phyloP scores from a whole-genome alignment of 2,113 vertebrate genomes.

The Forbesichthys agassizii region DNA sequence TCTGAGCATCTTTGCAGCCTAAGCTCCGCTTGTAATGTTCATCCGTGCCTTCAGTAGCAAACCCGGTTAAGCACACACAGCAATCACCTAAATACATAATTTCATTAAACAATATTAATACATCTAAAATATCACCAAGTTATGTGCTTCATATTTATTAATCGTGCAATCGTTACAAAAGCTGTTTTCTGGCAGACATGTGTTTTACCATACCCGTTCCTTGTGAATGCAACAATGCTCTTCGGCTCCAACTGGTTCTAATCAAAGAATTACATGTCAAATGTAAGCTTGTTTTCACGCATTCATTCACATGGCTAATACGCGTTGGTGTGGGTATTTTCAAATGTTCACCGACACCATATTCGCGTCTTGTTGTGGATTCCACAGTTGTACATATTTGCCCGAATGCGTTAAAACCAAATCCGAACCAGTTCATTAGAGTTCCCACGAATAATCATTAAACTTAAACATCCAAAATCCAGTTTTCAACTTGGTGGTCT shows the following conservation, averaged over 20 bases:
- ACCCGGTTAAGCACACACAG: constrained; percentile 68
- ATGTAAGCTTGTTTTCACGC: background rate
- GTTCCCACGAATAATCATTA: no score
- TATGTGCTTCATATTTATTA: no score
- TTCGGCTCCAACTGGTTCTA: constrained; percentile 73
- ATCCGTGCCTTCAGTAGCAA: constrained; percentile 9
- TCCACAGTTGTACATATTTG: constrained; percentile 57
- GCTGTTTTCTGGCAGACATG: background rate
- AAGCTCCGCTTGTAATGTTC: constrained; percentile 16
- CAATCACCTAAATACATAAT: constrained; percentile 36
- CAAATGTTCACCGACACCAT: background rate
- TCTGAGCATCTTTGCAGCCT: constrained; percentile 75
- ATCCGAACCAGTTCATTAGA: constrained; percentile 81
- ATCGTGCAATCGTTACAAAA: background rate
- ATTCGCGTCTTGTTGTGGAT: fast-evolving
- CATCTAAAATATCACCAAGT: no score
- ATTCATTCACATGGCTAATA: constrained; percentile 4
- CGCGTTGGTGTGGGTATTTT: constrained; percentile 57
- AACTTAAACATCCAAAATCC: no score
- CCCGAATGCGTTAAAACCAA: constrained; percentile 83
- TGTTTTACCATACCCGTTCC: constrained; percentile 30
- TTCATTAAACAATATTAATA: background rate
- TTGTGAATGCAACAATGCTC: constrained; percentile 46
- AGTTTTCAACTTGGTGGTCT: no score
- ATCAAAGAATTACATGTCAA: constrained; percentile 11